Evolutionary conservation across 2,888 invertebrate species (phyloP).

Genomic region (Idaea aversata): DNA sequence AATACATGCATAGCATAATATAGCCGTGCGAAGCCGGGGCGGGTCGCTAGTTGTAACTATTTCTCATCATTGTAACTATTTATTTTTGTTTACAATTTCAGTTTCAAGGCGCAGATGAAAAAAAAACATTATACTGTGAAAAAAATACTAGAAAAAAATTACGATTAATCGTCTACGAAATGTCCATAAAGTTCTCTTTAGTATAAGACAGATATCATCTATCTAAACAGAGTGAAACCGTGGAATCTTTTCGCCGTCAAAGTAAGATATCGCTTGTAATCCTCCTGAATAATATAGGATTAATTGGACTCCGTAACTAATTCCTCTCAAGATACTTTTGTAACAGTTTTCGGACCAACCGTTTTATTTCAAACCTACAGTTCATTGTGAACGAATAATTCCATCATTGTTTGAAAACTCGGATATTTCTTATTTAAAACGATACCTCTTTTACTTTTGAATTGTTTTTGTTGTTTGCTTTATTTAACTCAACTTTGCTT

Average conservation of each 20-base stretch:
- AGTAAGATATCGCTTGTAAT: slow-evolving; percentile 67
- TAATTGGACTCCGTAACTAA: slow-evolving; percentile 58
- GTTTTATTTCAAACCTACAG: neutral
- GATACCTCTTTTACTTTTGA: neutral
- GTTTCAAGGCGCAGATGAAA: too few relatives aligned
- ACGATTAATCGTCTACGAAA: neutral
- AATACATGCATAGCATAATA: too few relatives aligned
- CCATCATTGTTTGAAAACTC: neutral
- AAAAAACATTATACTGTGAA: too few relatives aligned
- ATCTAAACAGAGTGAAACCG: slow-evolving; percentile 6
- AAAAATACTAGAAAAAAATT: neutral
- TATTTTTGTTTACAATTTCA: too few relatives aligned
- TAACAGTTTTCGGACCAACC: neutral
- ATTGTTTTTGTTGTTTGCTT: neutral
- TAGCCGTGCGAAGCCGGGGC: too few relatives aligned
- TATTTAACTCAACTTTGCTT: neutral
- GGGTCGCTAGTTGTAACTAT: too few relatives aligned
- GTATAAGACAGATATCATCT: neutral
- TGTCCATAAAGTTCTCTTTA: neutral
- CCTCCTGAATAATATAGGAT: slow-evolving; percentile 65
- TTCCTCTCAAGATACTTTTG: slow-evolving; percentile 36
- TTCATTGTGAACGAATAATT: neutral
- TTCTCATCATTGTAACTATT: too few relatives aligned
- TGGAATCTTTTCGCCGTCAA: slow-evolving; percentile 54
- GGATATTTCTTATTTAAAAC: neutral